Evolutionary conservation across 1,140 invertebrate genomes (phyloP).

Genomic region (Tetranychus urticae): DNA sequence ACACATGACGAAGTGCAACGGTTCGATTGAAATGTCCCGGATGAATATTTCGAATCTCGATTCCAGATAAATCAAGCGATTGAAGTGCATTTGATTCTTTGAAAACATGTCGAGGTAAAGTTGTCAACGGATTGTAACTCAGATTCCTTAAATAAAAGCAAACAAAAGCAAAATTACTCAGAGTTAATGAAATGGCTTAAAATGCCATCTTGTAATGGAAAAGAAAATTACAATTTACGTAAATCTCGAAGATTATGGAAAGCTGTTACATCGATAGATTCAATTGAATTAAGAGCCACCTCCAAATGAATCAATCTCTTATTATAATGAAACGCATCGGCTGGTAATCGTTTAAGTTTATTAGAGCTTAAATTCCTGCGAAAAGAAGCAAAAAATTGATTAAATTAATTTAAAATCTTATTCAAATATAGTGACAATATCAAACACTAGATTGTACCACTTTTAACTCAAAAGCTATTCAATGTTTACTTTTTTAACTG

Average conservation of each 20-base stretch:
- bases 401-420: neutral
- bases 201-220: neutral
- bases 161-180: neutral
- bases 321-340: neutral
- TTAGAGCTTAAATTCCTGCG: neutral
- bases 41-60: neutral
- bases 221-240: neutral
- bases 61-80: neutral
- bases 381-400: neutral
- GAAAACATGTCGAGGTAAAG: neutral
- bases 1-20: neutral
- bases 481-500: no score
- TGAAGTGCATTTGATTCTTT: neutral
- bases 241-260: neutral
- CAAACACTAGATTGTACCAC: neutral
- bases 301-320: neutral
- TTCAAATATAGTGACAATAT: neutral
- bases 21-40: neutral
- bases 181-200: neutral
- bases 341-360: neutral
- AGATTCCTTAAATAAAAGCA: neutral
- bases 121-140: neutral
- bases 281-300: neutral
- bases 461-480: neutral
- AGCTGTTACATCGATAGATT: neutral